A percentile compares a stretch with the other conserved stretches of the same genome.
phyloP scores from a whole-genome alignment of 2,113 vertebrate genomes.

The Shinisaurus crocodilurus region DNA sequence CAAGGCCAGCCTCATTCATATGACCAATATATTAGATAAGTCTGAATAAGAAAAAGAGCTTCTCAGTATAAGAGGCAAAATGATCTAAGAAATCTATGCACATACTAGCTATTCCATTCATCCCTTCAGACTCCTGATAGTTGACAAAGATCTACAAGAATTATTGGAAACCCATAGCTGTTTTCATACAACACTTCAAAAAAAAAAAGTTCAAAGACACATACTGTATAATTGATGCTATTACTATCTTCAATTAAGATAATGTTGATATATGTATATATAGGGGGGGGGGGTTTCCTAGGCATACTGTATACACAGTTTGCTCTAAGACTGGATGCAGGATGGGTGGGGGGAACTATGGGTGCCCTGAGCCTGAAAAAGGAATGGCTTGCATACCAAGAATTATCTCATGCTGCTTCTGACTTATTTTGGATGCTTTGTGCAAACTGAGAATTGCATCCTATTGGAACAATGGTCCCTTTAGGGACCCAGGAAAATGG shows the following conservation, averaged over 20 bases:
- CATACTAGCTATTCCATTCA: neutral
- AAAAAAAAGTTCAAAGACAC: conserved; percentile 16
- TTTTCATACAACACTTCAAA: conserved; percentile 39
- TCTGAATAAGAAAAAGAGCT: neutral
- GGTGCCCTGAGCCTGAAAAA: neutral
- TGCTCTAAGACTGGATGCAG: neutral
- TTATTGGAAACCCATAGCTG: conserved; percentile 38
- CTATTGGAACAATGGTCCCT: neutral
- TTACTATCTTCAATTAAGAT: neutral
- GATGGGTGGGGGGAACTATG: neutral
- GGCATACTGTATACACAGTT: neutral
- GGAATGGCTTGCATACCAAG: neutral
- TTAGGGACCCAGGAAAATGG: neutral
- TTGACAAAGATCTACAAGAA: conserved; percentile 11
- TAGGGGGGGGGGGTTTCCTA: neutral
- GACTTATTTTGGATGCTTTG: neutral
- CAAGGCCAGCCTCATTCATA: neutral
- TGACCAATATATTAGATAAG: neutral
- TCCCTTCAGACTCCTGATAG: conserved; percentile 46
- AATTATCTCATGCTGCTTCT: neutral
- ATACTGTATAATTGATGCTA: accelerated
- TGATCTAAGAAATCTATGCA: neutral
- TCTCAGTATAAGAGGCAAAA: conserved; percentile 19
- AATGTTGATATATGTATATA: neutral
- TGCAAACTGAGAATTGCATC: neutral